phyloP scores from a whole-genome alignment of 2,888 invertebrate genomes.

The Hedychridium roseum region DNA sequence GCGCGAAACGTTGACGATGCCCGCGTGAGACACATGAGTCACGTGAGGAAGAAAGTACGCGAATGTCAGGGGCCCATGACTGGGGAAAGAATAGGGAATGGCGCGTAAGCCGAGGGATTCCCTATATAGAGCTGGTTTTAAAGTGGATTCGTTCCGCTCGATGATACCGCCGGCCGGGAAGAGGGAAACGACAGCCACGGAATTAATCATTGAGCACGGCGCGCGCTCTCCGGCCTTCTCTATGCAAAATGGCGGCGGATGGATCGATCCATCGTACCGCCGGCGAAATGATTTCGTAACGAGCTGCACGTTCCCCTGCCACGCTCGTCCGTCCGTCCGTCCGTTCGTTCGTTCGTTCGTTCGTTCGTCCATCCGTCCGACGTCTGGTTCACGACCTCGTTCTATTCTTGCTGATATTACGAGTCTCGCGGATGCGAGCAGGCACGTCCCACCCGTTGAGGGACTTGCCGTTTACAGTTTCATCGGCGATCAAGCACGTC shows the following conservation, averaged over 20 bases:
- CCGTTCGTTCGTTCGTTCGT: slow-evolving; percentile 11
- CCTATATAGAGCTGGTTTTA: background rate
- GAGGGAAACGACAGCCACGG: slow-evolving; percentile 16
- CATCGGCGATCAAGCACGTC: slow-evolving; percentile 7
- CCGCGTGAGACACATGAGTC: too few relatives aligned
- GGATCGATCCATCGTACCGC: slow-evolving; percentile 35
- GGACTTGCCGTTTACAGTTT: slow-evolving; percentile 24
- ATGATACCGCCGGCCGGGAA: slow-evolving; percentile 19
- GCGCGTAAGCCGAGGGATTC: too few relatives aligned
- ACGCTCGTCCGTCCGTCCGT: slow-evolving; percentile 1
- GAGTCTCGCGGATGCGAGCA: too few relatives aligned
- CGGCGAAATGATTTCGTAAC: slow-evolving; percentile 39
- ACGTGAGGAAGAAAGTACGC: too few relatives aligned
- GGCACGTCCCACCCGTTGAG: slow-evolving; percentile 30
- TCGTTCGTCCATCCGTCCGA: too few relatives aligned
- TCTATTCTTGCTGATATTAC: slow-evolving; percentile 50
- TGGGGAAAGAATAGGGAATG: too few relatives aligned
- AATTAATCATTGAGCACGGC: slow-evolving; percentile 33
- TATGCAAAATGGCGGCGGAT: slow-evolving; percentile 35
- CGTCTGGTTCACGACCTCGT: slow-evolving; percentile 52
- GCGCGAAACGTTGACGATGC: too few relatives aligned
- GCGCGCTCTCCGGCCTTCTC: slow-evolving; percentile 8
- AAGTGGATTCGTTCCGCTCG: slow-evolving; percentile 1
- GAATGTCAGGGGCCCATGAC: too few relatives aligned
- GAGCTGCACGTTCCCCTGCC: too few relatives aligned